These are phyloP conservation scores for Torymus auratus DNA, from an alignment of 2,888 invertebrate species.

Conservation along the genomic window DNA sequence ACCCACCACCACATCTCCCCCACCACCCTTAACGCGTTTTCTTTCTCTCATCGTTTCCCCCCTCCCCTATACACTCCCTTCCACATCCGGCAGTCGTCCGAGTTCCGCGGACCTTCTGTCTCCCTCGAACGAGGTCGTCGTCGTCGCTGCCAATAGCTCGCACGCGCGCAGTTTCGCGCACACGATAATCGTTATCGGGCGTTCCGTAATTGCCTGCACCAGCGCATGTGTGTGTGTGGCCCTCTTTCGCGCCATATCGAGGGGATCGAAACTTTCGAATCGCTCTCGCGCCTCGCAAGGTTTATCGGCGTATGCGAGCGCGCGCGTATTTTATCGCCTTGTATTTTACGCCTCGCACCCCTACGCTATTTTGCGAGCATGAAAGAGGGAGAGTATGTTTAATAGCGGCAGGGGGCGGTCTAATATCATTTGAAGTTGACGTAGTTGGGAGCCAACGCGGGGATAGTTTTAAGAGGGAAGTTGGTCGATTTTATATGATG, in stretches of 20 bases:
- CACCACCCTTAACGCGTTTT: no score
- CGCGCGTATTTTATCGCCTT: constrained; percentile 43
- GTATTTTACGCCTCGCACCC: constrained; percentile 14
- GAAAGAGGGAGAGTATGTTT: background rate
- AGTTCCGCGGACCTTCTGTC: background rate
- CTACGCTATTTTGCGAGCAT: background rate
- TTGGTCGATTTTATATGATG: no score
- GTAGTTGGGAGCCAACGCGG: no score
- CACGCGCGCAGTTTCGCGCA: constrained; percentile 20
- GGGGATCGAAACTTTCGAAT: constrained; percentile 25
- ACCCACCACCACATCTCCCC: no score
- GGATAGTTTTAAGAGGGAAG: no score
- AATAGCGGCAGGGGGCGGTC: background rate
- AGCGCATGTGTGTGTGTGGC: constrained; percentile 5
- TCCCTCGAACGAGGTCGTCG: constrained; percentile 12
- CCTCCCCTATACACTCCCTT: no score
- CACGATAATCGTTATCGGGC: constrained; percentile 49
- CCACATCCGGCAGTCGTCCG: constrained; percentile 15
- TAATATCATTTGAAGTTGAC: no score
- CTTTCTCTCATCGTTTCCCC: no score
- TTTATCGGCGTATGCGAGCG: constrained; percentile 24
- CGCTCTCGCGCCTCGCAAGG: constrained; percentile 20
- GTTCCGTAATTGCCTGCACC: constrained; percentile 42
- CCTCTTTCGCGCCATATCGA: background rate
- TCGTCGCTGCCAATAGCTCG: constrained; percentile 36